Percentiles rank a stretch among this genome's conserved stretches.
These are phyloP conservation scores for Nephrocerus scutellatus DNA, from an alignment of 2,888 invertebrate species.

Conservation along the genomic window DNA sequence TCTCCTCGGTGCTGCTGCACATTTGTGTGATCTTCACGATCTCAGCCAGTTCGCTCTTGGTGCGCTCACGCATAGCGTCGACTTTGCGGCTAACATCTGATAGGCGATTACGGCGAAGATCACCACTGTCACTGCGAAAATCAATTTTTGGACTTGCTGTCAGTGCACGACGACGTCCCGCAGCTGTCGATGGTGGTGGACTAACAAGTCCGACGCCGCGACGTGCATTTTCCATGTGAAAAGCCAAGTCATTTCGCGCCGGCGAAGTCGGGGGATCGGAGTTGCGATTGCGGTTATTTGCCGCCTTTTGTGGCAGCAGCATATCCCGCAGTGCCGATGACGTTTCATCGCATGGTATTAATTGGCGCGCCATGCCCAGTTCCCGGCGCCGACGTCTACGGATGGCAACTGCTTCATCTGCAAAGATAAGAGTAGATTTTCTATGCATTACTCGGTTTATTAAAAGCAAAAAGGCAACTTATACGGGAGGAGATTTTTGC, in stretches of 20 bases:
- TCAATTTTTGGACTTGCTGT: constrained; percentile 30
- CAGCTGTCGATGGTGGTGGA: constrained; percentile 5
- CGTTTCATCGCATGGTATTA: constrained; percentile 39
- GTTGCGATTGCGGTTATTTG: constrained; percentile 15
- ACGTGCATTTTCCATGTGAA: constrained; percentile 35
- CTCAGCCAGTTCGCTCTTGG: constrained; percentile 43
- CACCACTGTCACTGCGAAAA: constrained; percentile 20
- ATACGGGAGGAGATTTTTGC: no score
- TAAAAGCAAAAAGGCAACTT: no score
- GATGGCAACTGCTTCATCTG: constrained; percentile 46
- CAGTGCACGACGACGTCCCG: constrained; percentile 30
- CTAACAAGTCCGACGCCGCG: constrained; percentile 9
- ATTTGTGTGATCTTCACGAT: constrained; percentile 44
- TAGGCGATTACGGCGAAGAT: constrained; percentile 28
- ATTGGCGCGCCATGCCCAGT: constrained; percentile 40
- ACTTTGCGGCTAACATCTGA: constrained; percentile 38
- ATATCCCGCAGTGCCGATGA: constrained; percentile 37
- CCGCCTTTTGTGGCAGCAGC: constrained; percentile 30
- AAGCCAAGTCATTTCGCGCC: constrained; percentile 30
- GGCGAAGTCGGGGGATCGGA: constrained; percentile 17
- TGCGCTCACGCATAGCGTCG: constrained; percentile 38
- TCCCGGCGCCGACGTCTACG: constrained; percentile 45
- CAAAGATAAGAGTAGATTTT: constrained; percentile 25
- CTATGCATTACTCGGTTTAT: no score
- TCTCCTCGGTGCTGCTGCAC: constrained; percentile 20